Percentiles rank a stretch among this genome's conserved stretches.
Evolutionary conservation across 2,113 vertebrate genomes (phyloP).

Genomic region (Bubo blakistoni): DNA sequence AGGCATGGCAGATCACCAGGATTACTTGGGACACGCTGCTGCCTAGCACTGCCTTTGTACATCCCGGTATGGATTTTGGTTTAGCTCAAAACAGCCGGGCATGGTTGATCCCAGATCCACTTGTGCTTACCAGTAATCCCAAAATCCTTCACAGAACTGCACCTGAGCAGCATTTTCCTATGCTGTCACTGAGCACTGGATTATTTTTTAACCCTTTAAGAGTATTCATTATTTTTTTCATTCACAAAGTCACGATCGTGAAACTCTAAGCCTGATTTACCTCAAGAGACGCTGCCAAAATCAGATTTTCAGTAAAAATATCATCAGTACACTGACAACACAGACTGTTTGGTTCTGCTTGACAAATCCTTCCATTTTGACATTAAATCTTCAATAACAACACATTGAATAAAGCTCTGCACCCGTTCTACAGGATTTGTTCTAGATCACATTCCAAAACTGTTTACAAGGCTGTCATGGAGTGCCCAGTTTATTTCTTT

Average conservation of each 20-base stretch:
- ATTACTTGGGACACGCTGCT: fast-evolving
- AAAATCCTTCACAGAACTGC: neutral
- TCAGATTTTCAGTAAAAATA: neutral
- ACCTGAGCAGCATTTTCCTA: neutral
- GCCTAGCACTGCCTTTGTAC: neutral
- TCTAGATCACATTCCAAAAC: neutral
- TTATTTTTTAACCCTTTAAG: neutral
- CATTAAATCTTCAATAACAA: neutral
- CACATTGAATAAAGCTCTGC: neutral
- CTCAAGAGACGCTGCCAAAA: neutral
- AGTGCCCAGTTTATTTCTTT: neutral
- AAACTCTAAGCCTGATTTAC: neutral
- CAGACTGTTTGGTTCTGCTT: neutral
- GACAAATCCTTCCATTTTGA: neutral
- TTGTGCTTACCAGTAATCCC: neutral
- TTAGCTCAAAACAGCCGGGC: fast-evolving
- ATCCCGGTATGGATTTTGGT: neutral
- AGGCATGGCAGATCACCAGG: neutral
- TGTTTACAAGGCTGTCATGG: neutral
- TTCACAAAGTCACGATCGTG: fast-evolving
- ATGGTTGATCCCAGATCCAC: neutral
- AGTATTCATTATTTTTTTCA: neutral
- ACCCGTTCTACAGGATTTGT: neutral
- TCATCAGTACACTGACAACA: fast-evolving
- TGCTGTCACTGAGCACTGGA: neutral